Evolutionary conservation across 2,888 invertebrate genomes (phyloP).

Genomic region (Malthinus seriepunctatus): DNA sequence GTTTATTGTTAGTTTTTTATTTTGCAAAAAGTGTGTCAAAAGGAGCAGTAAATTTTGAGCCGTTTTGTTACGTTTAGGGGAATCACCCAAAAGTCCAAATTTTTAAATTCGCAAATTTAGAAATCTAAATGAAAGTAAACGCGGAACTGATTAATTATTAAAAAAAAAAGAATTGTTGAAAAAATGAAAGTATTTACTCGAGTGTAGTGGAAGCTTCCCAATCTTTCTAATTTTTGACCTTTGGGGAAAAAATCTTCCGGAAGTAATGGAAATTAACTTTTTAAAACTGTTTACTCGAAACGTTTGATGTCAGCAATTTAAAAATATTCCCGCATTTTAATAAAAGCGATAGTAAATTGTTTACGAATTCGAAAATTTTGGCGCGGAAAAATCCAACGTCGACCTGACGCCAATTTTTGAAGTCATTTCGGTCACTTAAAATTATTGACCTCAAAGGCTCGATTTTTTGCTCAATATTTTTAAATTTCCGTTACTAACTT

Average conservation of each 20-base stretch:
- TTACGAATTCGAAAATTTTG: not conserved
- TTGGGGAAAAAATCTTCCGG: too few species aligned
- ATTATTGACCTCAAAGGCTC: slow-evolving; percentile 8
- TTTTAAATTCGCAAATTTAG: not conserved
- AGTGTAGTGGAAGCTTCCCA: too few species aligned
- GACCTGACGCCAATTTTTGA: too few species aligned
- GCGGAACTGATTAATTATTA: not conserved
- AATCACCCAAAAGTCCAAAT: too few species aligned
- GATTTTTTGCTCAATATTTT: not conserved
- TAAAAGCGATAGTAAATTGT: not conserved
- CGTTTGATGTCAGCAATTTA: too few species aligned
- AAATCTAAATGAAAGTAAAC: slow-evolving; percentile 3
- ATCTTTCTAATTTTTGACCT: too few species aligned
- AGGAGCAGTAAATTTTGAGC: too few species aligned
- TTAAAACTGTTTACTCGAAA: not conserved
- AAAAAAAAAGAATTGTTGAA: not conserved
- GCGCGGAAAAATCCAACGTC: not conserved
- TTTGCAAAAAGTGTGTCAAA: not conserved
- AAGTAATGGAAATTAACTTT: not conserved
- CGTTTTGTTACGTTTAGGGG: too few species aligned
- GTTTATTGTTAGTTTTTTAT: not conserved
- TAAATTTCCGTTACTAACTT: slow-evolving; percentile 11
- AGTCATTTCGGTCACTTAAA: too few species aligned
- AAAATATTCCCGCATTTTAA: too few species aligned
- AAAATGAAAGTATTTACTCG: not conserved